These are phyloP conservation scores for Plestiodon gilberti DNA, from an alignment of 2,113 vertebrate species.

Conservation along the genomic window DNA sequence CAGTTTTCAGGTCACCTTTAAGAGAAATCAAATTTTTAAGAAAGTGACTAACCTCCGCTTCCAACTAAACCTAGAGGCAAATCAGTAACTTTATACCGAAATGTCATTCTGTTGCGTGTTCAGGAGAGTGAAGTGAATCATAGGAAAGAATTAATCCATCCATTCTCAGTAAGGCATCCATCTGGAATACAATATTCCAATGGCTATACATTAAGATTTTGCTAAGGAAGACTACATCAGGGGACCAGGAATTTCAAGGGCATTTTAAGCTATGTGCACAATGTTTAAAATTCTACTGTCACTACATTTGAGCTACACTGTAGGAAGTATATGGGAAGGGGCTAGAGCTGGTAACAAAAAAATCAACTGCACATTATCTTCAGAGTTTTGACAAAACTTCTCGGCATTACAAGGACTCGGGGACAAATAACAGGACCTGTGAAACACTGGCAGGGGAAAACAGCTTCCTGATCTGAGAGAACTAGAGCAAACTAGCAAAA, in stretches of 20 bases:
- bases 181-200: constrained; percentile 6
- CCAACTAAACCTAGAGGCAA: constrained; percentile 22
- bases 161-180: constrained; percentile 17
- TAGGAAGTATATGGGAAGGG: neutral
- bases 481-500: neutral
- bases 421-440: neutral
- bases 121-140: constrained; percentile 32
- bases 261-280: neutral
- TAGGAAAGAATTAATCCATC: constrained; percentile 9
- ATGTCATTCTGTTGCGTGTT: constrained; percentile 29
- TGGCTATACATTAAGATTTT: neutral
- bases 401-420: neutral
- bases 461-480: neutral
- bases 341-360: neutral
- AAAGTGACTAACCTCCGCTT: constrained; percentile 27
- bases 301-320: neutral
- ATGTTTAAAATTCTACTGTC: neutral
- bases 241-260: neutral
- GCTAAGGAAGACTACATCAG: constrained; percentile 1
- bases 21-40: constrained; percentile 21
- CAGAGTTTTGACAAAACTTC: neutral
- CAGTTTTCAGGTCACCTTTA: constrained; percentile 13
- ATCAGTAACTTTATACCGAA: constrained; percentile 17
- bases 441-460: neutral
- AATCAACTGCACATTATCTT: neutral